Evolutionary conservation across 2,113 vertebrate genomes (phyloP), one percentile per base, ranked within the genome.

Genomic region (Pelvicachromis taeniatus): DNA sequence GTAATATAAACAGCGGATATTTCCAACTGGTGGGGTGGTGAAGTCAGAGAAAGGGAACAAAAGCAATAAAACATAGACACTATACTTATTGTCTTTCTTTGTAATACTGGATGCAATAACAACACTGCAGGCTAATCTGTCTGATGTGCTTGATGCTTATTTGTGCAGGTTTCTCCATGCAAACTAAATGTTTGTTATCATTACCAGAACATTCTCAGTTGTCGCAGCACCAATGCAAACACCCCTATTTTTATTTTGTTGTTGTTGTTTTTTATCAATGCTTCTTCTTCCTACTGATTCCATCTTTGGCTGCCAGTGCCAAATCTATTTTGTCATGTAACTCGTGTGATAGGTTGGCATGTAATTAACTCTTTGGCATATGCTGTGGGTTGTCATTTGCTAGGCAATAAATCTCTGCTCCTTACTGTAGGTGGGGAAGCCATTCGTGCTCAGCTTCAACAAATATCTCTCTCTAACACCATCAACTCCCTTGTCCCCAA

Each of bases 331-430:
- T 89, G 90, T 93, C 90, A 86, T 92, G 90, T 93, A 85, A 88
- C 93, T 89, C 85, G 68, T 93, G 89, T 91, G 92, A 94, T 93
- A 93, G 83, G 86, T 86, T 94, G 93, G 92, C 95, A 94, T 93
- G 92, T 93, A 93, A 95, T 95, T 93, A 93, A 93, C 87, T 94
- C 86, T 90, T 86, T 94, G 93, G 91, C 94, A 92, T 92, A 90
- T 85, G 21, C 84, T 61, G 88, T 91, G 92, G 89, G 88, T 87
- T 94, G 93, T 94, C 93, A 94, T 95, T 93, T 95, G 92, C 89
- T 94, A 93, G 93, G 93, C 94, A 94, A 95, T 94, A 94, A 85
- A 94, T 92, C 85, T 90, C 75, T 83, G 70, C 85, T 92, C 73
- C 80, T 94, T 89, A 90, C 85, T 89, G 88, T 92, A 92, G 88